Percentiles rank a stretch among this genome's conserved stretches.
These are phyloP conservation scores for Odontamblyopus rebecca DNA, from an alignment of 2,797 vertebrate genomes.

Conservation along the genomic window DNA sequence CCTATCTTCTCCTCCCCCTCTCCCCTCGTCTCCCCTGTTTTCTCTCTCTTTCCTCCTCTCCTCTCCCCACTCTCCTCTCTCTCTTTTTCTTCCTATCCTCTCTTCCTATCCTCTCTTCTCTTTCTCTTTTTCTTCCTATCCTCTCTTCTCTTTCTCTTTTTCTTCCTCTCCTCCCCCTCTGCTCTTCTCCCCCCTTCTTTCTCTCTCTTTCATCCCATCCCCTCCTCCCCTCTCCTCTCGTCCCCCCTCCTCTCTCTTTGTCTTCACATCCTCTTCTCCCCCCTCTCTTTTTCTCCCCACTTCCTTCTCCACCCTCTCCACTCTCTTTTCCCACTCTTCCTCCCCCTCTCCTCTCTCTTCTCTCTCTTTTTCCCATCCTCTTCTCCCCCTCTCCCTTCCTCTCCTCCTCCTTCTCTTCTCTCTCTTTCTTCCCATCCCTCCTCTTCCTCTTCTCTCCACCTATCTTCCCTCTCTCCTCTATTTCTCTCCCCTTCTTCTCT, in stretches of 20 bases:
- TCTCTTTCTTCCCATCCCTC: too few relatives aligned
- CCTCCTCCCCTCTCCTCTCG: too few relatives aligned
- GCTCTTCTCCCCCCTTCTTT: not conserved
- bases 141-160: not conserved
- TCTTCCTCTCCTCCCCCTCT: not conserved
- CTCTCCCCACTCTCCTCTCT: conserved; percentile 21
- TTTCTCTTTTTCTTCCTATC: too few relatives aligned
- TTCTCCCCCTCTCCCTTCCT: too few relatives aligned
- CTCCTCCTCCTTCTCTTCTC: not conserved
- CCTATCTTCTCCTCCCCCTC: conserved; percentile 6
- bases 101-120: too few relatives aligned
- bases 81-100: not conserved
- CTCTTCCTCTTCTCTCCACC: not conserved
- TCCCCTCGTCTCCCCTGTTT: conserved; percentile 24
- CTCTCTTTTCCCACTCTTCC: too few relatives aligned
- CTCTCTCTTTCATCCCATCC: too few relatives aligned
- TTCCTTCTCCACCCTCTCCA: not conserved
- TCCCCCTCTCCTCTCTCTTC: too few relatives aligned
- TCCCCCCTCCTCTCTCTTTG: too few relatives aligned
- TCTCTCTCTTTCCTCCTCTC: not conserved
- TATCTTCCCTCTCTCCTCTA: too few relatives aligned
- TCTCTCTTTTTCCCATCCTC: not conserved
- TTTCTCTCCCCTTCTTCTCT: conserved; percentile 34
- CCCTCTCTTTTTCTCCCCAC: too few relatives aligned
- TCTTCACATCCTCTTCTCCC: too few relatives aligned